Conservation (phyloP, 2,797 vertebrate genomes). For the Eupleurogrammus muticus region DNA sequence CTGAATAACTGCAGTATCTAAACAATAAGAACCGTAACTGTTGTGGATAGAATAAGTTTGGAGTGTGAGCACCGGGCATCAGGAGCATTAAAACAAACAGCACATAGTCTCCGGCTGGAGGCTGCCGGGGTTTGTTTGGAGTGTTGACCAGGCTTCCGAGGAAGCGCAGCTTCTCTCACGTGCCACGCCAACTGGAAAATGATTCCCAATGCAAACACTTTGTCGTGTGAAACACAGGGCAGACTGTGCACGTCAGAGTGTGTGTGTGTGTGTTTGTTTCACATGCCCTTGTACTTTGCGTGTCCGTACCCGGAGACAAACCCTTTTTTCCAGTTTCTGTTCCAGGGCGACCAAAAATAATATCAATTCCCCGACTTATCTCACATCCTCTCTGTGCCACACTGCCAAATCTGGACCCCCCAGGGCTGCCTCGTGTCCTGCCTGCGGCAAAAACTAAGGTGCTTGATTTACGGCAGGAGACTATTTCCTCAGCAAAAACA, state of each 20-base stretch:
- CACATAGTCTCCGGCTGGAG: slow-evolving; percentile 48
- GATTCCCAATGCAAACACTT: slow-evolving; percentile 74
- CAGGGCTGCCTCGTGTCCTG: slow-evolving; percentile 66
- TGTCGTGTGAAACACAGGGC: slow-evolving; percentile 63
- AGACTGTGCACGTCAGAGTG: neutral
- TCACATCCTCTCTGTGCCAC: slow-evolving; percentile 74
- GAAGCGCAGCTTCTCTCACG: slow-evolving; percentile 64
- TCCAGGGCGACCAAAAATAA: slow-evolving; percentile 74
- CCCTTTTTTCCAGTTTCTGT: slow-evolving; percentile 57
- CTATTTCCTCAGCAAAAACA: slow-evolving; percentile 74
- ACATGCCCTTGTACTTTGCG: slow-evolving; percentile 29
- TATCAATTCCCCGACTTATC: slow-evolving; percentile 52
- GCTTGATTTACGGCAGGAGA: slow-evolving; percentile 47
- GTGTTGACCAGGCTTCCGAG: slow-evolving; percentile 41
- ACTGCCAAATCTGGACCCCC: slow-evolving; percentile 76
- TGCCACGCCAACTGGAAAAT: slow-evolving; percentile 74
- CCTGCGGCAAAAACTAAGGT: slow-evolving; percentile 48
- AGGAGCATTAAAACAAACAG: slow-evolving; percentile 64
- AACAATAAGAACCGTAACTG: neutral
- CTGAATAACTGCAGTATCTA: neutral
- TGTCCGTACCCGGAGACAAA: slow-evolving; percentile 38
- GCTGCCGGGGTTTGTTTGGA: slow-evolving; percentile 68
- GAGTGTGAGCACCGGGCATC: slow-evolving; percentile 8
- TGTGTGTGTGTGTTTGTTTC: slow-evolving; percentile 17
- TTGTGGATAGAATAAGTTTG: neutral